Conservation (phyloP, 35 echinoderm and acorn worm genomes). For the Hemicentrotus pulcherrimus region DNA sequence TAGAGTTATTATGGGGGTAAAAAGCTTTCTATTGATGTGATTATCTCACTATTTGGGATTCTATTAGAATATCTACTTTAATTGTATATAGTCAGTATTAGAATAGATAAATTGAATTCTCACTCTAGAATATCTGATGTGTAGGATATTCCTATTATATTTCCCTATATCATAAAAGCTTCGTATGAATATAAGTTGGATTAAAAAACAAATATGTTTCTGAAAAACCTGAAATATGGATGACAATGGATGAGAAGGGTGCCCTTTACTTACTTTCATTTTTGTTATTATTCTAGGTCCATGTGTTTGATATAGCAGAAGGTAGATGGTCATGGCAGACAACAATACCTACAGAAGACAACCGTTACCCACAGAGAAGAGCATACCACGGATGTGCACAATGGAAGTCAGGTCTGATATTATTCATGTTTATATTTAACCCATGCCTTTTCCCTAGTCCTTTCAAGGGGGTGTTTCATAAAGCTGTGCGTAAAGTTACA, state of each 20-base stretch:
- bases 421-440: neutral
- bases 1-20: too few relatives aligned
- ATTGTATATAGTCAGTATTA: too few relatives aligned
- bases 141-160: too few relatives aligned
- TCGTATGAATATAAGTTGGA: too few relatives aligned
- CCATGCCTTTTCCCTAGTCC: neutral
- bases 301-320: conserved; percentile 58
- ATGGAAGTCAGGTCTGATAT: conserved; percentile 52
- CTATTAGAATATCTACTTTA: too few relatives aligned
- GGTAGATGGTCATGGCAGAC: conserved; percentile 35
- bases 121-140: too few relatives aligned
- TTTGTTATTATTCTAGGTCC: conserved; percentile 50
- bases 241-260: neutral
- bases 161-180: too few relatives aligned
- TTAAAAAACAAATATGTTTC: too few relatives aligned
- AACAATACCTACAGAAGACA: conserved; percentile 43
- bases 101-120: too few relatives aligned
- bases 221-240: too few relatives aligned
- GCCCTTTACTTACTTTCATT: neutral
- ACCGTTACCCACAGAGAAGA: conserved; percentile 55
- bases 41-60: too few relatives aligned
- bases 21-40: too few relatives aligned
- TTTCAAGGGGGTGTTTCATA: neutral
- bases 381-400: conserved; percentile 70
- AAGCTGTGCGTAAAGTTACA: neutral